phyloP scores from a whole-genome alignment of 2,113 vertebrate species.

The Corythoichthys haematopterus region DNA sequence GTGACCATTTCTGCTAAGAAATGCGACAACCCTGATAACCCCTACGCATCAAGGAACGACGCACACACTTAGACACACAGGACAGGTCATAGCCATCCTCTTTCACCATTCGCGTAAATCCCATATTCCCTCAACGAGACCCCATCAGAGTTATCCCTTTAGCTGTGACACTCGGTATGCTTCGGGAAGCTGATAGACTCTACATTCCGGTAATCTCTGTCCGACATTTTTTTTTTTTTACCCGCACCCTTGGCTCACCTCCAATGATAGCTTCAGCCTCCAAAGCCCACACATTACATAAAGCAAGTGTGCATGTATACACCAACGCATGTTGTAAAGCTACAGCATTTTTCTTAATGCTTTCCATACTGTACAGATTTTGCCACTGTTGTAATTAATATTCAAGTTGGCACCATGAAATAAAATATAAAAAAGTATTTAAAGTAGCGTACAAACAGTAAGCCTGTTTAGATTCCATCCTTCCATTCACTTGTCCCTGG shows the following conservation, averaged over 20 bases:
- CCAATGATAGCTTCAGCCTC: conserved; percentile 20
- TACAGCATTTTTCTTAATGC: neutral
- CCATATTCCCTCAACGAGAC: conserved; percentile 27
- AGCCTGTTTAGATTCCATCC: conserved; percentile 40
- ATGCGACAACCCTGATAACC: conserved; percentile 26
- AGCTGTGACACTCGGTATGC: conserved; percentile 21
- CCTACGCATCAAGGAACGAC: conserved; percentile 6
- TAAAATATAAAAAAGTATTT: neutral
- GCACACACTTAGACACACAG: conserved; percentile 13
- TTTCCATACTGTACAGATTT: neutral
- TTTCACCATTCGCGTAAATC: conserved; percentile 21
- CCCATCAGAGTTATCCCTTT: conserved; percentile 3
- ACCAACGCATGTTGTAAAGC: neutral
- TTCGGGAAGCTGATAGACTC: conserved; percentile 23
- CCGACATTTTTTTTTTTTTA: conserved; percentile 7
- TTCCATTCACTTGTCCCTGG: conserved; percentile 32
- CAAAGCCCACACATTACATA: conserved; percentile 32
- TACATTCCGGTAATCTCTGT: conserved; percentile 34
- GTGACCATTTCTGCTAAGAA: conserved; percentile 36
- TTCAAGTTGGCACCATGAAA: neutral
- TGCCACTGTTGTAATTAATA: neutral
- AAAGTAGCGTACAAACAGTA: conserved; percentile 30
- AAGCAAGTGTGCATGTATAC: conserved; percentile 6
- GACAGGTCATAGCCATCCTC: conserved; percentile 12
- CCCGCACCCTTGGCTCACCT: conserved; percentile 5